A percentile compares a stretch with the other conserved stretches of the same genome.
These are phyloP conservation scores for Chymomyza amoena DNA, from an alignment of 2,888 invertebrate genomes.

Conservation along the genomic window DNA sequence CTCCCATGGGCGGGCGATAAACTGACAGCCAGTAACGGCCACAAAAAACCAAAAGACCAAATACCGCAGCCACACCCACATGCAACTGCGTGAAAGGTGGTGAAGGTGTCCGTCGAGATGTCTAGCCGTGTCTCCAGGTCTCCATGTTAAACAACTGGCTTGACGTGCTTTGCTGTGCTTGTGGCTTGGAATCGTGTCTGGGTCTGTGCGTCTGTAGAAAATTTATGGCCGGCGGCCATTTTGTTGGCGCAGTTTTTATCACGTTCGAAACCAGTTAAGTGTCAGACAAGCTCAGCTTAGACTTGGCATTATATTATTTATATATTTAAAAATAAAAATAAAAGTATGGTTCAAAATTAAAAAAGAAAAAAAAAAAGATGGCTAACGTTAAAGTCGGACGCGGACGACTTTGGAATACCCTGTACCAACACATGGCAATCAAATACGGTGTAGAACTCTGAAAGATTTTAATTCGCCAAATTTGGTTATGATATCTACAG, in stretches of 20 bases:
- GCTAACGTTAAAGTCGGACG: background rate
- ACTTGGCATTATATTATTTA: background rate
- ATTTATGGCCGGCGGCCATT: slow-evolving; percentile 41
- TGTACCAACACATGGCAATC: no score
- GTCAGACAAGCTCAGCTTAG: slow-evolving; percentile 11
- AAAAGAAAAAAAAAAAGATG: background rate
- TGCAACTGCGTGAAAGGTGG: background rate
- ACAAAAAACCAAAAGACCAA: background rate
- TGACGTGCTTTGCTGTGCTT: background rate
- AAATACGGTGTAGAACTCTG: no score
- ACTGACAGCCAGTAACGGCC: background rate
- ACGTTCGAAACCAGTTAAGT: slow-evolving; percentile 26
- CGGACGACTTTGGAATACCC: no score
- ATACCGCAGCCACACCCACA: slow-evolving; percentile 36
- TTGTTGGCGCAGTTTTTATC: background rate
- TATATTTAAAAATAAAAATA: slow-evolving; percentile 15
- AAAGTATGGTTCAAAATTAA: background rate
- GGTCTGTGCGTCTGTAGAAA: background rate
- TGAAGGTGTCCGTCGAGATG: background rate
- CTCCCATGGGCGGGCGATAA: background rate
- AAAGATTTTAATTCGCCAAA: no score
- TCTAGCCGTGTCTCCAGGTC: background rate
- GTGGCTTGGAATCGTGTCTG: background rate
- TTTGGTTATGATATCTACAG: no score
- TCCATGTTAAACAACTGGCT: background rate